Base-by-base conservation (phyloP, 2,797 vertebrate species). In the Aeoliscus strigatus region DNA sequence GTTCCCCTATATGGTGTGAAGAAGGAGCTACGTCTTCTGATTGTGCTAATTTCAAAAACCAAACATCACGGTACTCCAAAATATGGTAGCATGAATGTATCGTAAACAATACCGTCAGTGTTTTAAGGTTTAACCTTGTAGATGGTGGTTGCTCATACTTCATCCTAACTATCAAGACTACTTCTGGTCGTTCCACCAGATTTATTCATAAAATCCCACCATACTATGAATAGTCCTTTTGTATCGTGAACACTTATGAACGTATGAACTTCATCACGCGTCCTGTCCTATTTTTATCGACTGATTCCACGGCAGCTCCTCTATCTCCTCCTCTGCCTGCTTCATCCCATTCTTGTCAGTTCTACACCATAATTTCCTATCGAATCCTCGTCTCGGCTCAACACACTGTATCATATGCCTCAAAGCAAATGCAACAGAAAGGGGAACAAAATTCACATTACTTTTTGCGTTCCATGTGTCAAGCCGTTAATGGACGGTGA, bases 401-500 rank as follows among this genome's bases (percentile, higher is more conserved):
- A 54, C 73, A 75, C 71, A 72, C 60, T 75, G 55, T 72, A 82
- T 80, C 81, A 70, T 57, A 70, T 77, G 79, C 70, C 78, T 79
- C 73, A 75, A 78, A 74, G 75, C 75, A 79, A 83, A 78, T 62
- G 71, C 81, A 69, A 71, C 58, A 66, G 76, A 76, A 73, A 72
- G 46, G 67, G 64, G 69, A 80, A 75, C 67, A 73, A 70, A 70
- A 73, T 80, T 78, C 79, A 75, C 71, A 84, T 83, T 75, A 79
- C 79, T 75, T 79, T 81, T 69, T 73, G 47, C 67, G 38, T 83
- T 84, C 79, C 59, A 67, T 61, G 69, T 85, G 77, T 80, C 82
- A 79, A 55, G 62, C 61, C 30, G 18, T 79, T 85, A 86, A 84
- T 83, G 79, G 79, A 85, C 61, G 47, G 69, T 79, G 81, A 89